Percentiles rank a stretch among this genome's conserved stretches.
phyloP scores from a whole-genome alignment of 2,888 invertebrate genomes.

The Mesopsocus fuscifrons region DNA sequence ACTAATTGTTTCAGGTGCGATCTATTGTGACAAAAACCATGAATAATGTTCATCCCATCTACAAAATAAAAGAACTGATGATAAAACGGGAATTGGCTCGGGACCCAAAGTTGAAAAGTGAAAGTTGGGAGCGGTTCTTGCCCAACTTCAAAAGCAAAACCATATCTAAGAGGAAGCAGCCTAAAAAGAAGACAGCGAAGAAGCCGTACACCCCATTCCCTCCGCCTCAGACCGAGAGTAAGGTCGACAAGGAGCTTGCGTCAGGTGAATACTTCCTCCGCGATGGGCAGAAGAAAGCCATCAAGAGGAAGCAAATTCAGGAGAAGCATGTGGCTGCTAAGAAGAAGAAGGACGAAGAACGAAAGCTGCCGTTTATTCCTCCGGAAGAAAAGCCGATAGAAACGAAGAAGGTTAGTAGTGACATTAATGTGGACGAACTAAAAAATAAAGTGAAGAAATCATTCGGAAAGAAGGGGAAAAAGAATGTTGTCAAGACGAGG shows the following conservation, averaged over 20 bases:
- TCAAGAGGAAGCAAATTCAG: conserved; percentile 50
- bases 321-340: conserved; percentile 58
- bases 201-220: conserved; percentile 96
- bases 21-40: conserved; percentile 90
- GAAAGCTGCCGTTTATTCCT: conserved; percentile 65
- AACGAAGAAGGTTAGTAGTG: conserved; percentile 22
- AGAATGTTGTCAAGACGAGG: too few relatives aligned
- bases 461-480: conserved; percentile 18
- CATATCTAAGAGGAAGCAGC: conserved; percentile 70
- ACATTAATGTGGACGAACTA: conserved; percentile 46
- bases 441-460: conserved; percentile 58
- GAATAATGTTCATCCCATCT: conserved; percentile 98
- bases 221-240: conserved; percentile 66
- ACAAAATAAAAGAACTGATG: conserved; percentile 94
- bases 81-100: conserved; percentile 89
- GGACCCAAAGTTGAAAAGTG: conserved; percentile 76
- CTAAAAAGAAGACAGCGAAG: conserved; percentile 73
- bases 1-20: conserved; percentile 37
- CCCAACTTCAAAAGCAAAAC: conserved; percentile 87
- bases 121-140: conserved; percentile 92
- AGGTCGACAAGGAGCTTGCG: conserved; percentile 80
- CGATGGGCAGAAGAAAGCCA: conserved; percentile 55
- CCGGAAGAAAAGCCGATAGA: conserved; percentile 38
- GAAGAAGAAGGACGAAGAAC: conserved; percentile 50
- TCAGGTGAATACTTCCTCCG: conserved; percentile 93